A percentile compares a stretch with the other conserved stretches of the same genome.
phyloP scores from a whole-genome alignment of 2,888 invertebrate species.

The Charanyca ferruginea region DNA sequence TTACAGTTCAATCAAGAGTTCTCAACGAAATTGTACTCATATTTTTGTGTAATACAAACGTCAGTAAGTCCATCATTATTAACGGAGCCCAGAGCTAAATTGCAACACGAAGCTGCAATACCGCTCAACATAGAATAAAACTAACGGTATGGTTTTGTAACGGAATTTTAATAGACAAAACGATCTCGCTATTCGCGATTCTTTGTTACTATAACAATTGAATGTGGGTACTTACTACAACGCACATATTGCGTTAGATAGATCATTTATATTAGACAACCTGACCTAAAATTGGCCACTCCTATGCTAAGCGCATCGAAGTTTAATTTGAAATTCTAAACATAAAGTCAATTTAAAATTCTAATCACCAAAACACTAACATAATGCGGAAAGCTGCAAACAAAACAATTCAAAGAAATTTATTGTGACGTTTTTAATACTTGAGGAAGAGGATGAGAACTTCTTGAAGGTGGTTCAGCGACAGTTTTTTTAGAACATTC shows the following conservation, averaged over 20 bases:
- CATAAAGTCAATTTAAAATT: conserved; percentile 35
- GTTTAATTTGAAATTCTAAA: conserved; percentile 46
- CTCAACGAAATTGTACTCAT: conserved; percentile 1
- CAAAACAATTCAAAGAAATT: conserved; percentile 31
- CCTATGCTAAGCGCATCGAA: conserved; percentile 26
- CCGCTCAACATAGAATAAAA: conserved; percentile 57
- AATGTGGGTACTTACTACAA: conserved; percentile 19
- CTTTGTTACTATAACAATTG: conserved; percentile 58
- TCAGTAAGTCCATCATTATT: conserved; percentile 40
- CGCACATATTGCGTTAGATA: conserved; percentile 42
- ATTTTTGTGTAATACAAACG: conserved; percentile 28
- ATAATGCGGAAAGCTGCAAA: conserved; percentile 11
- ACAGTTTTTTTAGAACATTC: conserved; percentile 18
- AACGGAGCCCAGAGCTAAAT: conserved; percentile 51
- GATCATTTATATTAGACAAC: conserved; percentile 41
- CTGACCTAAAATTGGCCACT: conserved; percentile 41
- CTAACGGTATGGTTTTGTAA: conserved; percentile 63
- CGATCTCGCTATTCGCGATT: conserved; percentile 47
- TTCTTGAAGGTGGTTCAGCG: conserved; percentile 17
- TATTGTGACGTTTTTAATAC: conserved; percentile 33
- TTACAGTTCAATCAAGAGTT: too few species aligned
- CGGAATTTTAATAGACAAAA: conserved; percentile 60
- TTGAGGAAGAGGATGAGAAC: conserved; percentile 29
- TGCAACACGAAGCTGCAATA: conserved; percentile 64
- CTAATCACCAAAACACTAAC: conserved; percentile 11